Base-by-base conservation (phyloP, 2,888 invertebrate genomes). In the Parochlus steinenii region DNA sequence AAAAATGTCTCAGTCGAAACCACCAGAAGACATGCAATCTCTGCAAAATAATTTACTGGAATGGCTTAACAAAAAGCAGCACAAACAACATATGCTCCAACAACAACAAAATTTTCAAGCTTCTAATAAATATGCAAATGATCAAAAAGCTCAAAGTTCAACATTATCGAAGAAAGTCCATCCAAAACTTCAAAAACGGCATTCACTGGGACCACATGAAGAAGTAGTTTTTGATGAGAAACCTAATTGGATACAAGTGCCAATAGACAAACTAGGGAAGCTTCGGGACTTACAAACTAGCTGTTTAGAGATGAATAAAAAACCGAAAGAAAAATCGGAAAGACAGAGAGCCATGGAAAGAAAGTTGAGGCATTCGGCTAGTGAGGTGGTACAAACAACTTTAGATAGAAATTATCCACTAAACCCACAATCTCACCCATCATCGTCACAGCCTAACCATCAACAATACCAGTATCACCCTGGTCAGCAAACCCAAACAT, bases 11-110 rank as follows among this genome's bases (percentile, higher is more conserved):
- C 55, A 55, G 4, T 58, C 58, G 41, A 53, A 56, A 25, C 58
- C 58, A 3, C 58, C 58, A 5, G 54, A 54, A 5, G 58, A 58
- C 32, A 52, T 59, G 27, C 56, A 56, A 2, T 42, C 54, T 24
- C 48, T 58, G 3, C 58, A 58, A 41, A 56, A 53, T 6, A 58
- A 59, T 41, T 54, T 58, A 14, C 51, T 58, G 12, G 58, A 59
- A 39, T 59, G 59, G 58, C 47, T 58, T 6, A 55, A 58, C 15
- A 56, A 56, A 38, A 46, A 56, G 43, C 56, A 57, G 43, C 28
- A 37, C 18, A 33, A 35, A 22, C 26, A 37, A 33, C 27, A 27
- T 17, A 25, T 37, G 16, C 19, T 20, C 14, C 31, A 30, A 12
- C 34, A 34, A 38, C 46, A 56, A 43, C 56, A 57, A 43, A 30